A percentile compares a stretch with the other conserved stretches of the same genome.
phyloP scores from a whole-genome alignment of 2,888 invertebrate species.

The Mimumesa dahlbomi region DNA sequence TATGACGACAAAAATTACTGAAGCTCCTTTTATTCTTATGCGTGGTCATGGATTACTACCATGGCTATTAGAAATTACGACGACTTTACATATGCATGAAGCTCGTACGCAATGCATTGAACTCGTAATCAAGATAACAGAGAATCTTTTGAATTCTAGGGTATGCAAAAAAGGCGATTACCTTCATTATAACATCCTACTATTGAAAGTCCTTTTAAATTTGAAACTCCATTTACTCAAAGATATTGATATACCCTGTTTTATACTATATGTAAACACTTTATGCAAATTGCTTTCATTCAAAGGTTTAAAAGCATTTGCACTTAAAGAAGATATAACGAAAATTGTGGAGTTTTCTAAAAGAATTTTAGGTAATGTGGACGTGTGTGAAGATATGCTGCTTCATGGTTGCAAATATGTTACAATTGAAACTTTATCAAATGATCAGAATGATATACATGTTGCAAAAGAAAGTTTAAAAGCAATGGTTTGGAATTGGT shows the following conservation, averaged over 20 bases:
- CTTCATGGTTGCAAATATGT: conserved; percentile 73
- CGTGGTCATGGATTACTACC: conserved; percentile 86
- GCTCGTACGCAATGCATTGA: conserved; percentile 57
- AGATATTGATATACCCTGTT: conserved; percentile 46
- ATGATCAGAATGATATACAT: conserved; percentile 19
- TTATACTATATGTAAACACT: conserved; percentile 51
- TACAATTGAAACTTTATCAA: conserved; percentile 16
- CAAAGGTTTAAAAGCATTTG: conserved; percentile 59
- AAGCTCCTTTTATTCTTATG: conserved; percentile 85
- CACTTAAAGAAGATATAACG: conserved; percentile 67
- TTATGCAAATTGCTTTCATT: conserved; percentile 59
- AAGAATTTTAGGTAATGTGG: conserved; percentile 61
- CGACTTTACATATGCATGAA: conserved; percentile 56
- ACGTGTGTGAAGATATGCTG: conserved; percentile 76
- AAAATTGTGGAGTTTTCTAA: conserved; percentile 59
- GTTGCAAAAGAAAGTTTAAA: conserved; percentile 22
- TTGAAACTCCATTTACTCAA: conserved; percentile 57
- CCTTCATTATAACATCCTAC: conserved; percentile 52
- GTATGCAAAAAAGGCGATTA: conserved; percentile 51
- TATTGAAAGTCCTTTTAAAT: conserved; percentile 58
- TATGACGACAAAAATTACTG: conserved; percentile 84
- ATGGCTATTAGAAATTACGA: conserved; percentile 83
- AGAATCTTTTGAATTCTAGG: conserved; percentile 63
- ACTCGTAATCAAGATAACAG: conserved; percentile 65
- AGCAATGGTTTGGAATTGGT: conserved; percentile 49